phyloP scores from a whole-genome alignment of 92 coral and sea anemone species.

The Zoanthus sansibaricus region DNA sequence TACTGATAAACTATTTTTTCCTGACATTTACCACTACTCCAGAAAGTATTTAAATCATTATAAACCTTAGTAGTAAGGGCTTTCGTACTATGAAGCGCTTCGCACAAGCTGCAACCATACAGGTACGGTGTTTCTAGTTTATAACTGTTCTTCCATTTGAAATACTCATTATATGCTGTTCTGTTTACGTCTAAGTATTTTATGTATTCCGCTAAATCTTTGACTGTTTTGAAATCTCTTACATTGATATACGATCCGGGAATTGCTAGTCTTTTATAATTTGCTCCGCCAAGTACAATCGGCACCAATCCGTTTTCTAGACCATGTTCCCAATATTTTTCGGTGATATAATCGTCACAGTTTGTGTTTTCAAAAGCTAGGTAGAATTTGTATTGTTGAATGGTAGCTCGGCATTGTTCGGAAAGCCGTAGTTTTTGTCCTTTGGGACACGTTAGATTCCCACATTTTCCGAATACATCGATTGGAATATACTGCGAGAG shows the following conservation, averaged over 20 bases:
- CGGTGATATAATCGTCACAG: conserved; percentile 69
- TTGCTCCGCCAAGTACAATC: conserved; percentile 69
- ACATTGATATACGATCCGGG: conserved; percentile 72
- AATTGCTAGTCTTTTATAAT: conserved; percentile 49
- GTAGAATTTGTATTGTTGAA: conserved; percentile 57
- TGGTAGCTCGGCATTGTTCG: conserved; percentile 36
- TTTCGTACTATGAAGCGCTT: conserved; percentile 52
- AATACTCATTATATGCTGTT: conserved; percentile 57
- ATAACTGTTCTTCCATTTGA: conserved; percentile 60
- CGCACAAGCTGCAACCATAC: conserved; percentile 64
- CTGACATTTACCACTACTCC: conserved; percentile 51
- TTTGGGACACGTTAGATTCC: conserved; percentile 41
- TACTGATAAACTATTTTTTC: conserved; percentile 16
- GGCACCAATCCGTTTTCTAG: conserved; percentile 73
- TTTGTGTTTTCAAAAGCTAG: conserved; percentile 69
- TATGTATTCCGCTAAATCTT: conserved; percentile 58
- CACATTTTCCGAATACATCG: conserved; percentile 62
- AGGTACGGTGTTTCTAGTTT: conserved; percentile 57
- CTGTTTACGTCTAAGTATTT: conserved; percentile 45
- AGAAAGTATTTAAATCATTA: conserved; percentile 40
- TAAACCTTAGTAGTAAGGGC: conserved; percentile 39
- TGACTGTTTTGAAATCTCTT: conserved; percentile 59
- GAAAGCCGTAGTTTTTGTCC: conserved; percentile 38
- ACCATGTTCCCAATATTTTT: conserved; percentile 71
- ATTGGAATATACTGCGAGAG: conserved; percentile 48